A percentile compares a stretch with the other conserved stretches of the same genome.
Conservation (phyloP, 1,140 invertebrate genomes). For the silkworm (Bombyx mori) region ASM3026992v2 NC_085123.1:9473001-9473500, state of each 20-base stretch:
- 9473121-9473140: too few relatives aligned
- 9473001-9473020: too few relatives aligned
- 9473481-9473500: too few relatives aligned
- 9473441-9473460: conserved; percentile 48
- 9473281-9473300: conserved; percentile 53
- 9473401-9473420: conserved; percentile 48
- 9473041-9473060: too few relatives aligned
- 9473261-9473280: conserved; percentile 29
- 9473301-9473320: conserved; percentile 57
- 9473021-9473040: too few relatives aligned
- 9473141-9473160: too few relatives aligned
- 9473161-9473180: too few relatives aligned
- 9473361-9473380: conserved; percentile 48
- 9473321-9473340: conserved; percentile 49
- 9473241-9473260: conserved; percentile 39
- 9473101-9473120: too few relatives aligned
- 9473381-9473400: conserved; percentile 48
- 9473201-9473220: conserved; percentile 7
- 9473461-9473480: conserved; percentile 18
- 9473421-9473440: conserved; percentile 16
- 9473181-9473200: background rate
- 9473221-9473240: conserved; percentile 20
- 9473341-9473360: conserved; percentile 44
- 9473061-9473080: too few relatives aligned
- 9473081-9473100: too few relatives aligned